Base-by-base conservation (phyloP, 2,797 vertebrate species). In the Brotula barbata region DNA sequence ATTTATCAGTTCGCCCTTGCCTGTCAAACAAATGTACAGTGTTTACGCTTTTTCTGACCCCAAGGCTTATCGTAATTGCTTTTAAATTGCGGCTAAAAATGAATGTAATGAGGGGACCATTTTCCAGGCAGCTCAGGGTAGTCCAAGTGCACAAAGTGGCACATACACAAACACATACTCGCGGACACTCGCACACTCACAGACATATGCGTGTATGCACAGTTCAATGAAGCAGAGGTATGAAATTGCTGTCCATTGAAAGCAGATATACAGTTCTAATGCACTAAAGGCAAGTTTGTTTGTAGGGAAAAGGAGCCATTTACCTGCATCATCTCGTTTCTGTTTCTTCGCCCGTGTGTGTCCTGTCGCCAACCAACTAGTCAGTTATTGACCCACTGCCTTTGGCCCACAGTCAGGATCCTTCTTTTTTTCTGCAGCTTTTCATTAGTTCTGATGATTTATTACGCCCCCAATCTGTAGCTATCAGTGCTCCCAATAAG, bases 51-150 rank as follows among this genome's bases (percentile, higher is more conserved):
- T 82, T 71, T 71, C 61, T 80, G 80, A 86, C 84, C 87, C 69
- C 49, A 49, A 80, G 87, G 86, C 84, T 87, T 79, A 78, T 83
- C 51, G 64, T 90, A 90, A 92, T 90, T 90, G 85, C 87, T 89
- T 90, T 89, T 86, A 90, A 90, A 91, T 89, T 89, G 86, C 83
- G 68, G 73, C 79, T 83, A 86, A 89, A 89, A 86, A 77, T 64
- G 61, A 85, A 78, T 54, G 68, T 87, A 90, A 90, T 86, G 85
- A 85, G 81, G 57, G 72, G 59, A 70, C 73, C 52, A 72, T 87
- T 88, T 84, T 56, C 69, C 47, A 43, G 61, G 78, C 61, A 58
- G 64, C 65, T 76, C 57, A 53, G 54, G 65, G 37, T 52, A 46
- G 57, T 72, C 48, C 19, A 40, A 58, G 55, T 50, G 47, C 71